These are phyloP conservation scores for Steromphala cineraria DNA, from an alignment of 2,888 invertebrate genomes.

Conservation along the genomic window DNA sequence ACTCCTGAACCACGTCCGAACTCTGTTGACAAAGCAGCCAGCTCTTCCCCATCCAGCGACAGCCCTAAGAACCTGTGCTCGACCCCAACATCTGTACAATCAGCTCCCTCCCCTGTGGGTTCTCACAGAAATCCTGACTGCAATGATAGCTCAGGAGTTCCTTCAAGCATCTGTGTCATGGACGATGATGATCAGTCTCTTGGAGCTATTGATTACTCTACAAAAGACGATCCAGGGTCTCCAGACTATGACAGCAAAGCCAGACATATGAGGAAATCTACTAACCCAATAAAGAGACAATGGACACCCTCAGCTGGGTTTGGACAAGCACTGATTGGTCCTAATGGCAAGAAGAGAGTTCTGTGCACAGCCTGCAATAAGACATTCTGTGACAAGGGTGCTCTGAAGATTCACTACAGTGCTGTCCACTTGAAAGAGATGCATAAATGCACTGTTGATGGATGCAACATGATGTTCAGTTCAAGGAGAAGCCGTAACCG, in stretches of 20 bases:
- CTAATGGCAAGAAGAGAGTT: constrained; percentile 88
- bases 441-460: constrained; percentile 99
- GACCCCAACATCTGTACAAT: constrained; percentile 56
- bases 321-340: constrained; percentile 71
- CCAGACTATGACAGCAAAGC: constrained; percentile 56
- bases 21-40: constrained; percentile 22
- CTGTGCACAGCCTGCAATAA: constrained; percentile 98
- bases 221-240: constrained; percentile 53
- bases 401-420: constrained; percentile 98
- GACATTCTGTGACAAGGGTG: constrained; percentile 99
- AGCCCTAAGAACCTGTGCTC: constrained; percentile 64
- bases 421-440: constrained; percentile 99
- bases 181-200: constrained; percentile 48
- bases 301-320: constrained; percentile 75
- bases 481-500: constrained; percentile 95
- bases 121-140: constrained; percentile 44
- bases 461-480: constrained; percentile 99
- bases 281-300: constrained; percentile 75
- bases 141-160: constrained; percentile 24
- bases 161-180: constrained; percentile 35
- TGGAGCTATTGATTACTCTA: constrained; percentile 60
- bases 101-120: constrained; percentile 51
- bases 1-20: constrained; percentile 49
- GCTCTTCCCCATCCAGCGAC: constrained; percentile 48
- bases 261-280: constrained; percentile 75